Conservation (phyloP, 1,140 invertebrate species). For the Drosophila athabasca region DNA sequence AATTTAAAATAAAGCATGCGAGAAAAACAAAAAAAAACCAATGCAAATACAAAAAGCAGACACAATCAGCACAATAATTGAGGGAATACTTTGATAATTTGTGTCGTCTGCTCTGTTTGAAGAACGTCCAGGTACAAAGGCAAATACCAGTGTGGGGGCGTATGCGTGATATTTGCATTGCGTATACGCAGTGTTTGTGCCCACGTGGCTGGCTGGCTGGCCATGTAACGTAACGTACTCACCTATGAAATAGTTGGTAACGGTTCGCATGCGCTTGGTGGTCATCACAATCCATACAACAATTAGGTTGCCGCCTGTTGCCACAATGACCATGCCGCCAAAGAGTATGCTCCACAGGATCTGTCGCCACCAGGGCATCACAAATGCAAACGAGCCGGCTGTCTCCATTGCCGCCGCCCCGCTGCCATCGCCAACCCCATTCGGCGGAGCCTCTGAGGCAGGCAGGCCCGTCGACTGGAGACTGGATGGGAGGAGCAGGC, state of each 20-base stretch:
- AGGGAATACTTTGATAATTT: too few species aligned
- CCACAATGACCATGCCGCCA: constrained; percentile 93
- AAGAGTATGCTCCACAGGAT: constrained; percentile 93
- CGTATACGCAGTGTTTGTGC: constrained; percentile 37
- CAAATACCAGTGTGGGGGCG: too few species aligned
- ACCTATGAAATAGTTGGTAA: constrained; percentile 97
- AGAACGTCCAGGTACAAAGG: too few species aligned
- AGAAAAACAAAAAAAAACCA: too few species aligned
- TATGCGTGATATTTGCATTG: constrained; percentile 49
- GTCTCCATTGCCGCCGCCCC: constrained; percentile 46
- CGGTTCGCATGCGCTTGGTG: constrained; percentile 96
- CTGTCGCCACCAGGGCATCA: constrained; percentile 93
- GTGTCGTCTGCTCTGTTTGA: too few species aligned
- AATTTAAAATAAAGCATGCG: too few species aligned
- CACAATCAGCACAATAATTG: too few species aligned
- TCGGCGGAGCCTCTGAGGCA: constrained; percentile 3
- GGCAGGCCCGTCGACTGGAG: constrained; percentile 39
- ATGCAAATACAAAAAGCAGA: too few species aligned
- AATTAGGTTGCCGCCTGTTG: constrained; percentile 96
- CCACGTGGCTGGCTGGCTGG: neutral
- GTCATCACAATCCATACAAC: constrained; percentile 97
- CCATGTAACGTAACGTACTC: constrained; percentile 62
- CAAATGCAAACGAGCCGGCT: constrained; percentile 85
- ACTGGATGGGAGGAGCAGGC: neutral
- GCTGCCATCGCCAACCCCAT: constrained; percentile 22